Evolutionary conservation across 2,113 vertebrate genomes (phyloP).

Genomic region (Tupaia chinensis): DNA sequence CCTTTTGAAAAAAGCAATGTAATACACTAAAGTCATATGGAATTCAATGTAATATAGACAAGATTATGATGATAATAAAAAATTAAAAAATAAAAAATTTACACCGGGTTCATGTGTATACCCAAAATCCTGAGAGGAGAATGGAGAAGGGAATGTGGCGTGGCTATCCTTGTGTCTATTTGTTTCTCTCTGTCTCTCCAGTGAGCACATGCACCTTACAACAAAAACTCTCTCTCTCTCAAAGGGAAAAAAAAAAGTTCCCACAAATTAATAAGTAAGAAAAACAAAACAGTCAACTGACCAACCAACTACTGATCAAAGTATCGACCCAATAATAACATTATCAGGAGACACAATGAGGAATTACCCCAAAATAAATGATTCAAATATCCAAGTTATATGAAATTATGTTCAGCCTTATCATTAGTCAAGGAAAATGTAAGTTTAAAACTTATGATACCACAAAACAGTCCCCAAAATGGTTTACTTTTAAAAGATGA

Average conservation of each 20-base stretch:
- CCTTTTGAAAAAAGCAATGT: too few relatives aligned
- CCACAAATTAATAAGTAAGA: neutral
- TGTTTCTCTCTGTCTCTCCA: too few relatives aligned
- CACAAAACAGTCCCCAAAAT: neutral
- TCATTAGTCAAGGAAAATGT: neutral
- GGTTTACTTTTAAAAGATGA: neutral
- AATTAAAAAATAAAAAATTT: too few relatives aligned
- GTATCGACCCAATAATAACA: neutral
- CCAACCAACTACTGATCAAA: neutral
- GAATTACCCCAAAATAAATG: neutral
- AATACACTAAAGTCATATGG: too few relatives aligned
- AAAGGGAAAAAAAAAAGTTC: neutral
- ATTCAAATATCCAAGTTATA: neutral
- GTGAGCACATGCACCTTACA: too few relatives aligned
- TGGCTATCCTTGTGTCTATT: too few relatives aligned
- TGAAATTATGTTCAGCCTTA: neutral
- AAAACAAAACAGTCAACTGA: neutral
- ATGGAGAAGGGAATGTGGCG: too few relatives aligned
- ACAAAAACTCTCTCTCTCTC: too few relatives aligned
- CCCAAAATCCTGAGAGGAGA: too few relatives aligned
- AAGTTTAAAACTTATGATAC: neutral
- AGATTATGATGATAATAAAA: too few relatives aligned
- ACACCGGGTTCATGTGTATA: too few relatives aligned
- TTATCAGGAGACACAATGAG: neutral
- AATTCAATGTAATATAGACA: too few relatives aligned